A percentile compares a stretch with the other conserved stretches of the same genome.
Evolutionary conservation across 1,140 invertebrate genomes (phyloP).

Genomic region (Gryon sp.): DNA sequence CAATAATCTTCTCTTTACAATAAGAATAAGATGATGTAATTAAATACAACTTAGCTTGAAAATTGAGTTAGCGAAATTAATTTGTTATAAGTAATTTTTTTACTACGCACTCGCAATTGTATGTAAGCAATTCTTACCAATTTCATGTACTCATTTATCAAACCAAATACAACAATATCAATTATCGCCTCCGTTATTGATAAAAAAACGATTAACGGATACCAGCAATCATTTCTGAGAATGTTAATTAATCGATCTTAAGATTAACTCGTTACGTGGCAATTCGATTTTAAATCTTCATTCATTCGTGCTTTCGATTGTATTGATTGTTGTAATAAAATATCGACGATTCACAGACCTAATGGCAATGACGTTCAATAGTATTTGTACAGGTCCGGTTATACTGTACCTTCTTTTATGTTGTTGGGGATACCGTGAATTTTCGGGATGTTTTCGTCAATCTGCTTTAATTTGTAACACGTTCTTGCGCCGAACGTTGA

Average conservation of each 20-base stretch:
- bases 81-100: too few relatives aligned
- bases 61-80: too few relatives aligned
- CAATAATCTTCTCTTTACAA: too few relatives aligned
- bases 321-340: conserved; percentile 26
- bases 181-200: conserved; percentile 41
- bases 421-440: conserved; percentile 57
- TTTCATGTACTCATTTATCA: conserved; percentile 28
- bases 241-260: conserved; percentile 41
- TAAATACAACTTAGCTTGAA: too few relatives aligned
- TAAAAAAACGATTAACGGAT: conserved; percentile 33
- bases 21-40: too few relatives aligned
- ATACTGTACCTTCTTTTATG: conserved; percentile 35
- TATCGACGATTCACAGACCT: conserved; percentile 35
- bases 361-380: conserved; percentile 35
- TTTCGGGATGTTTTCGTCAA: conserved; percentile 74
- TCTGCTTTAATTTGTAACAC: conserved; percentile 78
- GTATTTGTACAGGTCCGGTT: background rate
- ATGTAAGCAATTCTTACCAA: too few relatives aligned
- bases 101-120: too few relatives aligned
- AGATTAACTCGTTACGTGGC: conserved; percentile 38
- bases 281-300: conserved; percentile 36
- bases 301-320: conserved; percentile 40
- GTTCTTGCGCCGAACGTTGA: conserved; percentile 72
- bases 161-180: conserved; percentile 30
- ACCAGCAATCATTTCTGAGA: conserved; percentile 25